Conservation (phyloP, 2,797 vertebrate species). For the Pteropus rufus region DNA sequence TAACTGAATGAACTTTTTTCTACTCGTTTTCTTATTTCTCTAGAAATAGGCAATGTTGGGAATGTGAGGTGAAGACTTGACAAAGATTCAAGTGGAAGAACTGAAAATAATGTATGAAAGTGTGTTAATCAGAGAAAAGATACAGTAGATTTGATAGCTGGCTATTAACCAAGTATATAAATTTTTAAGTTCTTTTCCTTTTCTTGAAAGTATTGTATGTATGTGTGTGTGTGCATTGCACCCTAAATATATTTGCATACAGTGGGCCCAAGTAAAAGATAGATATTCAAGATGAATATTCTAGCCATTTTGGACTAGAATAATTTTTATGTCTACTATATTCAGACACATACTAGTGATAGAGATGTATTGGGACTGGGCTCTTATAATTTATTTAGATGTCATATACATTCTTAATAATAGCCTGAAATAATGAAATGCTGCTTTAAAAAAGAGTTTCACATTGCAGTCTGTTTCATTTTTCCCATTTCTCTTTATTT, state of each 20-base stretch:
- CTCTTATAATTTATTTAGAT: neutral
- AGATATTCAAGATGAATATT: neutral
- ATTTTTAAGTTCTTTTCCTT: neutral
- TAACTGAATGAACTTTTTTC: neutral
- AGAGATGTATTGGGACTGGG: neutral
- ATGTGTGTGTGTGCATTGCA: neutral
- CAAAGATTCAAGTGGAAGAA: neutral
- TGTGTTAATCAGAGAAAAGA: neutral
- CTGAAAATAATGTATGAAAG: conserved; percentile 23
- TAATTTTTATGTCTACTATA: neutral
- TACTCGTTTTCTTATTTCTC: neutral
- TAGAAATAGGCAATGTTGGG: neutral
- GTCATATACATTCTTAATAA: neutral
- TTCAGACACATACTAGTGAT: neutral
- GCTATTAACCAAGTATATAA: neutral
- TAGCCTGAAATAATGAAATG: neutral
- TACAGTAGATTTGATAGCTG: neutral
- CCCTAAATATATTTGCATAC: neutral
- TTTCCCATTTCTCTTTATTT: neutral
- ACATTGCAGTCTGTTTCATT: neutral
- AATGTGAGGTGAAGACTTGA: neutral
- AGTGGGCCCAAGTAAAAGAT: neutral
- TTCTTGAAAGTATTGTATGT: neutral
- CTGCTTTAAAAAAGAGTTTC: neutral
- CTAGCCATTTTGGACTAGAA: neutral